Conservation (phyloP, 2,888 invertebrate species). For the Drosophila acutilabella region DNA sequence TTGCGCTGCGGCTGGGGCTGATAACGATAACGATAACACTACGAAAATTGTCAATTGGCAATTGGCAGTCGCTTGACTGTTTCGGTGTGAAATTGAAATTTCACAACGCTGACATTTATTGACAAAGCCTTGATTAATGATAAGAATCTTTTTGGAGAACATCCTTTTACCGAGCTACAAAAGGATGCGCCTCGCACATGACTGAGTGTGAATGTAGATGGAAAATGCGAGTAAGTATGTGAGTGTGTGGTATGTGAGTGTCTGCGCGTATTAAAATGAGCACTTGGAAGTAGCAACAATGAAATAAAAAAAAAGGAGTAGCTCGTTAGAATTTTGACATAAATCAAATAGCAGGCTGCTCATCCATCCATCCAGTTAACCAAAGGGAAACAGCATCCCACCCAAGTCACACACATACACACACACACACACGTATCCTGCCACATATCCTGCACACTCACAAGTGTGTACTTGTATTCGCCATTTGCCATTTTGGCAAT, state of each 20-base stretch:
- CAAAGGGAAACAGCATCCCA: conserved; percentile 37
- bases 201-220: conserved; percentile 21
- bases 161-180: conserved; percentile 47
- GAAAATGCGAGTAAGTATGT: conserved; percentile 1
- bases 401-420: conserved; percentile 16
- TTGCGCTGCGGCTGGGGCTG: conserved; percentile 22
- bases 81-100: conserved; percentile 83
- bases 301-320: conserved; percentile 49
- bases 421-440: conserved; percentile 1
- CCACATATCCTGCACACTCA: conserved; percentile 21
- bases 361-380: conserved; percentile 62
- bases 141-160: conserved; percentile 62
- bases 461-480: conserved; percentile 5
- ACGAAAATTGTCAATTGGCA: conserved; percentile 67
- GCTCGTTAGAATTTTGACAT: conserved; percentile 84
- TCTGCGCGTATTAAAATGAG: conserved; percentile 49
- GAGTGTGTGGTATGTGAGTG: conserved; percentile 20
- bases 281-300: conserved; percentile 21
- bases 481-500: background rate
- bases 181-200: conserved; percentile 60
- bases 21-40: conserved; percentile 60
- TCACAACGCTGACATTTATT: conserved; percentile 84
- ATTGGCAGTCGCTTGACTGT: conserved; percentile 51
- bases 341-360: conserved; percentile 84
- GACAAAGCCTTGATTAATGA: conserved; percentile 85